Percentiles rank a stretch among this genome's conserved stretches.
phyloP scores from a whole-genome alignment of 2,113 vertebrate genomes.

The Ellobius talpinus region DNA sequence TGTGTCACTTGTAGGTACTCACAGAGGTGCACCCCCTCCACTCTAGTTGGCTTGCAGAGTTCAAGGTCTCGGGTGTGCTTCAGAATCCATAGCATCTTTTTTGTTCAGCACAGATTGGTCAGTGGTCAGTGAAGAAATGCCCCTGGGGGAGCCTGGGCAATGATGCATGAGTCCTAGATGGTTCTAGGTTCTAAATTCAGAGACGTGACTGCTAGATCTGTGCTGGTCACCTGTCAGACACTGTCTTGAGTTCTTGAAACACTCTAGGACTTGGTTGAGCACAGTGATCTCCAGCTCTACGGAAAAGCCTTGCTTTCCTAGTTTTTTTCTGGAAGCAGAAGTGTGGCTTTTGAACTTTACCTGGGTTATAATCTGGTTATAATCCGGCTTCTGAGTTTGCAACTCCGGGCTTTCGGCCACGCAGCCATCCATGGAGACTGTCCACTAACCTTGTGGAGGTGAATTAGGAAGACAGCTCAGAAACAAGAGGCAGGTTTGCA shows the following conservation, averaged over 20 bases:
- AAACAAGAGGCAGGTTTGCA: rapidly evolving
- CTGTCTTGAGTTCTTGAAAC: not conserved
- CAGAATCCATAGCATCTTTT: not conserved
- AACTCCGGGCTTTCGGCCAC: not conserved
- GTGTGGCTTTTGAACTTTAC: not conserved
- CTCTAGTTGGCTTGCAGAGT: not conserved
- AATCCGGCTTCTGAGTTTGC: not conserved
- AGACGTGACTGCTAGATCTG: not conserved
- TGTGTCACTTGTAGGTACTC: not conserved
- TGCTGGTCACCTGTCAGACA: not conserved
- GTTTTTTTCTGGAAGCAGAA: not conserved
- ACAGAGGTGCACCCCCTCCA: not conserved
- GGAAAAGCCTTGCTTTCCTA: not conserved
- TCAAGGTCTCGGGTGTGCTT: not conserved
- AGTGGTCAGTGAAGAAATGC: not conserved
- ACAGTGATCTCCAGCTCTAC: not conserved
- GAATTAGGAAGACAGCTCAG: not conserved
- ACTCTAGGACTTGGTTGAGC: not conserved
- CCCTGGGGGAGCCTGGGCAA: not conserved
- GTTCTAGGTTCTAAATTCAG: not conserved
- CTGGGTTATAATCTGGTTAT: not conserved
- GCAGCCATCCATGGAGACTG: not conserved
- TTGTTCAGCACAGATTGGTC: not conserved
- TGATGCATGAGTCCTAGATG: rapidly evolving
- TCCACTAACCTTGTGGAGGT: not conserved